phyloP scores from a whole-genome alignment of 2,888 invertebrate species.

The Netelia inedita region DNA sequence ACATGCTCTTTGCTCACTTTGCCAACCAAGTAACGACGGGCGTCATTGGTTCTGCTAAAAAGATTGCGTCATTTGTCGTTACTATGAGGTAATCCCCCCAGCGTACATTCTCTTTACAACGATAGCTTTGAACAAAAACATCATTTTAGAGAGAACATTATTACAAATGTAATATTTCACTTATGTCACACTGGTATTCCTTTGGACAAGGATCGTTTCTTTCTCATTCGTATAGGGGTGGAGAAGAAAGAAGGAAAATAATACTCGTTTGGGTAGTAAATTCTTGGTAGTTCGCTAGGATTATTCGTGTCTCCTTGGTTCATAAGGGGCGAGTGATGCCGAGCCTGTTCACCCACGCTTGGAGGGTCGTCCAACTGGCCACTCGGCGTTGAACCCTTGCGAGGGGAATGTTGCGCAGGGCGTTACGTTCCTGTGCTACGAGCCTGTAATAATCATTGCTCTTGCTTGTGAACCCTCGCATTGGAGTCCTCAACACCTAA shows the following conservation, averaged over 20 bases:
- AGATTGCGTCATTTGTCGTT: neutral
- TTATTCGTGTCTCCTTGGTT: neutral
- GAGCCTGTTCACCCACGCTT: constrained; percentile 64
- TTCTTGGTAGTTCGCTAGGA: too few species aligned
- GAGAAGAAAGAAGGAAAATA: neutral
- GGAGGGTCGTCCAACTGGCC: constrained; percentile 53
- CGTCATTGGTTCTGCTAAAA: neutral
- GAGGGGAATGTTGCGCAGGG: constrained; percentile 52
- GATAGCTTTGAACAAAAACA: neutral
- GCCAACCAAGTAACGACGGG: neutral
- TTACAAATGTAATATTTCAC: neutral
- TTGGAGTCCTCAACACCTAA: constrained; percentile 31
- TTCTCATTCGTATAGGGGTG: too few species aligned
- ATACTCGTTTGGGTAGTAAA: neutral
- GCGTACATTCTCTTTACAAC: neutral
- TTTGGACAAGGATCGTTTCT: too few species aligned
- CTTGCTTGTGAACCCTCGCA: constrained; percentile 50
- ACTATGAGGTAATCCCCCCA: neutral
- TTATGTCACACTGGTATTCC: too few species aligned
- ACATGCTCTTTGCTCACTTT: neutral
- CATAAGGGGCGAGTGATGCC: neutral
- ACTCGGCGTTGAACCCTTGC: constrained; percentile 15
- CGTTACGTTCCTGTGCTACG: constrained; percentile 49
- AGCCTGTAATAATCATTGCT: constrained; percentile 48
- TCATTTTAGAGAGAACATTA: neutral